Percentiles rank a stretch among this genome's conserved stretches.
phyloP scores from a whole-genome alignment of 2,888 invertebrate genomes.

The Adela reaumurella region DNA sequence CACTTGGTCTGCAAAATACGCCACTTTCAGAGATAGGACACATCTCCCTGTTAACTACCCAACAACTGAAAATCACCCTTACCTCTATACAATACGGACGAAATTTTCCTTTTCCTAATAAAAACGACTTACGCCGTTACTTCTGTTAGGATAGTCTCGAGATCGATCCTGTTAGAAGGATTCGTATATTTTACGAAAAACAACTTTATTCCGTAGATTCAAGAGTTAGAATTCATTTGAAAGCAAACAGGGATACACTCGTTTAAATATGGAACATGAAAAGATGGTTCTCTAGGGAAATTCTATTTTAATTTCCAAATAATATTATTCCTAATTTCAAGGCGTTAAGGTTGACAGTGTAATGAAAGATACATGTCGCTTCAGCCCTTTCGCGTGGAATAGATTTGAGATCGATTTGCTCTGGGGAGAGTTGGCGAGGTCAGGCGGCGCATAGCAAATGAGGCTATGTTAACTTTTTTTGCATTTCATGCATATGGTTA shows the following conservation, averaged over 20 bases:
- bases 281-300: constrained; percentile 56
- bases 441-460: not conserved
- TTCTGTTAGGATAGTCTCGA: not conserved
- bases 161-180: not conserved
- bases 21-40: not conserved
- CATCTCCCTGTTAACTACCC: not conserved
- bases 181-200: not conserved
- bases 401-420: constrained; percentile 40
- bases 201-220: not conserved
- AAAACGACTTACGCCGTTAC: not conserved
- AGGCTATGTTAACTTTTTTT: not conserved
- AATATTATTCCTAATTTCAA: too few relatives aligned
- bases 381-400: not conserved
- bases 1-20: not conserved
- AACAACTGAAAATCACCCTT: not conserved
- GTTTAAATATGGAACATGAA: constrained; percentile 45
- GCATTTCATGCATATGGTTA: too few relatives aligned
- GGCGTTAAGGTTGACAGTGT: too few relatives aligned
- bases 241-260: constrained; percentile 31
- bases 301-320: not conserved
- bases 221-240: constrained; percentile 4
- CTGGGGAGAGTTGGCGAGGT: constrained; percentile 24
- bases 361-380: not conserved
- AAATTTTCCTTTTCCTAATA: not conserved
- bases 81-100: not conserved